These are phyloP conservation scores for Halocynthia roretzi DNA, from an alignment of 23 tunicate genomes.

Conservation along the genomic window DNA sequence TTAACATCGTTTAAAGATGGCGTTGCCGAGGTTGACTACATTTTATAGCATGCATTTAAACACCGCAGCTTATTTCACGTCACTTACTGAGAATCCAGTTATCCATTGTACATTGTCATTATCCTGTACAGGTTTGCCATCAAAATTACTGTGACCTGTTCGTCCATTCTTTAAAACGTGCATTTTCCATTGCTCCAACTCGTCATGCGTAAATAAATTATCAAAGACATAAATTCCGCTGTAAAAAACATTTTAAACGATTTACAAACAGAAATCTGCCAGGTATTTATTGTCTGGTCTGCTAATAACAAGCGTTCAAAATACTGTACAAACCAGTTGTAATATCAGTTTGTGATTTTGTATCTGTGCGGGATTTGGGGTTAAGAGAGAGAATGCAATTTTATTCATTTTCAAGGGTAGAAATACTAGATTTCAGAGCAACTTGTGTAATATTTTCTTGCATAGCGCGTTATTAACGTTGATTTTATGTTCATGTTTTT, in stretches of 20 bases:
- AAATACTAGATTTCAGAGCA: too few relatives aligned
- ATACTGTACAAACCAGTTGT: too few relatives aligned
- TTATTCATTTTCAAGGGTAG: too few relatives aligned
- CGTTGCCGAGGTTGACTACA: background rate
- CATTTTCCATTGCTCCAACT: constrained; percentile 28
- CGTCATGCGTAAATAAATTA: constrained; percentile 48
- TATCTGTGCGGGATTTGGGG: too few relatives aligned
- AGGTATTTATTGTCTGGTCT: too few relatives aligned
- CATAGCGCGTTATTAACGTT: too few relatives aligned
- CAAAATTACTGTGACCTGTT: constrained; percentile 18
- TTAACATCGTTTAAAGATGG: background rate
- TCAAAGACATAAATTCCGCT: constrained; percentile 76
- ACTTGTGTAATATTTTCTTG: too few relatives aligned
- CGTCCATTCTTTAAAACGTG: constrained; percentile 21
- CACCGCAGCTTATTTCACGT: background rate
- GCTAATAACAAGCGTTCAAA: too few relatives aligned
- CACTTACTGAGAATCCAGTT: constrained; percentile 27
- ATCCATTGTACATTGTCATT: constrained; percentile 90
- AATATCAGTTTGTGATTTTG: too few relatives aligned
- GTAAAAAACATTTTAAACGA: constrained; percentile 13
- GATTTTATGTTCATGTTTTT: too few relatives aligned
- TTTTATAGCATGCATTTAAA: background rate
- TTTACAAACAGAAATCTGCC: background rate
- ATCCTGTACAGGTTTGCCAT: constrained; percentile 39
- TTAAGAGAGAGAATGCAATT: too few relatives aligned